These are phyloP conservation scores for Poeciliopsis paucimaculata DNA, from an alignment of 2,797 vertebrate genomes.

Conservation along the genomic window DNA sequence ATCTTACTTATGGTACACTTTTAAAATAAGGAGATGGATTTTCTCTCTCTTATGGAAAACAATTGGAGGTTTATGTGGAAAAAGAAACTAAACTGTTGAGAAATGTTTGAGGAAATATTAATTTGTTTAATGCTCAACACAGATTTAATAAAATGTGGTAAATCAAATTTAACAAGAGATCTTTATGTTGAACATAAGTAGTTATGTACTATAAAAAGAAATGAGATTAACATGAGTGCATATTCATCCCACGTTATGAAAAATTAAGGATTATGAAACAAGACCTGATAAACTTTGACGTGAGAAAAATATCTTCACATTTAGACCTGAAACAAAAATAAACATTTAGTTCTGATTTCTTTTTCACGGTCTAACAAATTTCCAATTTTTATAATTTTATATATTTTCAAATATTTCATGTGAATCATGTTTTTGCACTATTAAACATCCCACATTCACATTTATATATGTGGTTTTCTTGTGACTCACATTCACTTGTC, in stretches of 20 bases:
- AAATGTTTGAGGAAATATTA: neutral
- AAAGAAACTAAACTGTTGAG: neutral
- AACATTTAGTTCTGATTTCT: neutral
- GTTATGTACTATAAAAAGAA: neutral
- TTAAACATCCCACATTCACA: neutral
- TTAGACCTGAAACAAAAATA: neutral
- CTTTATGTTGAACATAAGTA: neutral
- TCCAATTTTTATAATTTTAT: neutral
- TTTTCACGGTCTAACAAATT: neutral
- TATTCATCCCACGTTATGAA: neutral
- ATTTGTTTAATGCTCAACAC: neutral
- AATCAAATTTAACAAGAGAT: neutral
- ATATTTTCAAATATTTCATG: neutral
- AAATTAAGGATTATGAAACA: neutral
- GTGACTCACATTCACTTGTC: neutral
- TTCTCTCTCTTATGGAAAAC: neutral
- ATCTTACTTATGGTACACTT: slow-evolving; percentile 19
- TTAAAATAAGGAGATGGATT: slow-evolving; percentile 1
- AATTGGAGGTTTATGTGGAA: neutral
- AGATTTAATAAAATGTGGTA: neutral
- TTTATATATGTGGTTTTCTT: neutral
- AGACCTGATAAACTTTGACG: neutral
- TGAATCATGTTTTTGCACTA: neutral
- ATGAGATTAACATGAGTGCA: neutral
- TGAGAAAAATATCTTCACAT: neutral